Evolutionary conservation across 2,113 vertebrate species (phyloP).

Genomic region (Eulacestoma nigropectus): DNA sequence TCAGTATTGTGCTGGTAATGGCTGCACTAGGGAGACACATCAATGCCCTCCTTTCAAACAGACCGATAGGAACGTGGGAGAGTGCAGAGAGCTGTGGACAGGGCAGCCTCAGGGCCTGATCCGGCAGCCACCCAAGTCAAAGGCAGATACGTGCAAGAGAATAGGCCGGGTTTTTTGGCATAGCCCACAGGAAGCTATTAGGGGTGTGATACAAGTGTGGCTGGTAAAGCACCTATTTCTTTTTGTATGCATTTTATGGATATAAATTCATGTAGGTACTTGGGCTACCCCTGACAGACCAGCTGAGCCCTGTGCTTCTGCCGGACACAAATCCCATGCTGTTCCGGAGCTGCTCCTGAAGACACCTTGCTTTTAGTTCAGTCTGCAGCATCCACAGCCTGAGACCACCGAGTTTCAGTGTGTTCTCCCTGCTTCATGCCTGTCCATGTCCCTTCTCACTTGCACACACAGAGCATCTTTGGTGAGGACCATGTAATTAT

Average conservation of each 20-base stretch:
- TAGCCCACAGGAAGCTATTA: not conserved
- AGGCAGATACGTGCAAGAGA: not conserved
- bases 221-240: not conserved
- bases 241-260: not conserved
- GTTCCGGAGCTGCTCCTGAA: not conserved
- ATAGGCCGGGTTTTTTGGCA: not conserved
- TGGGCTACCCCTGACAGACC: not conserved
- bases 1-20: not conserved
- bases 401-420: rapidly evolving
- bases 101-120: not conserved
- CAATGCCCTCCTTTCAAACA: constrained; percentile 15
- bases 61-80: not conserved
- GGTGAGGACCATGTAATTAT: not conserved
- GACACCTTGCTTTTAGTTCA: not conserved
- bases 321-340: rapidly evolving
- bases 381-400: not conserved
- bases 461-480: not conserved
- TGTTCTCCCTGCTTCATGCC: not conserved
- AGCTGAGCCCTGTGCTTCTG: not conserved
- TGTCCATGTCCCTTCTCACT: not conserved
- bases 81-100: not conserved
- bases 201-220: not conserved
- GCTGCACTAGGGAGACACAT: constrained; percentile 24
- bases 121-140: not conserved
- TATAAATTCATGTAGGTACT: not conserved